Conservation (phyloP, 2,113 vertebrate genomes). For the Microtus montanus region DNA sequence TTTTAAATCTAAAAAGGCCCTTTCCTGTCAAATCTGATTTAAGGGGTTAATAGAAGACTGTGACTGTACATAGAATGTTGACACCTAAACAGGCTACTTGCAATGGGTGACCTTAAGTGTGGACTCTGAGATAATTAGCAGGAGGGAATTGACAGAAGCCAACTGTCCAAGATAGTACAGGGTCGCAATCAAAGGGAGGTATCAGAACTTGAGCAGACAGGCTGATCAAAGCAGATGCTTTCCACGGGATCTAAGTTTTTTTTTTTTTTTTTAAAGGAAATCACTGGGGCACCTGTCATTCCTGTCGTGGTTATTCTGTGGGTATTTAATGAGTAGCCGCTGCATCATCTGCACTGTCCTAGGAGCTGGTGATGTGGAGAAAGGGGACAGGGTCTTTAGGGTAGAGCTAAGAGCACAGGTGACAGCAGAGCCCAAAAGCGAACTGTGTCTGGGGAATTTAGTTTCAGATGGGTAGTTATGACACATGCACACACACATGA, state of each 20-base stretch:
- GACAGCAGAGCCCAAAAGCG: neutral
- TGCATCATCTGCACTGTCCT: neutral
- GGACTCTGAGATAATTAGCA: constrained; percentile 64
- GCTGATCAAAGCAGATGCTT: constrained; percentile 51
- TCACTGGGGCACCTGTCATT: neutral
- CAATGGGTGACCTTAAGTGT: constrained; percentile 55
- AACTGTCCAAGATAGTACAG: constrained; percentile 38
- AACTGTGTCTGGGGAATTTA: neutral
- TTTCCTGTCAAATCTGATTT: constrained; percentile 69
- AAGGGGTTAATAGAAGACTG: constrained; percentile 45
- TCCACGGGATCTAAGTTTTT: neutral
- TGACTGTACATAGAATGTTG: constrained; percentile 49
- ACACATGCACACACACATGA: neutral
- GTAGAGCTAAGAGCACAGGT: neutral
- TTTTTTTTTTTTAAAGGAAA: constrained; percentile 50
- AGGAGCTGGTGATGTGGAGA: neutral
- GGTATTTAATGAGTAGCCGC: neutral
- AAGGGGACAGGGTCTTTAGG: neutral
- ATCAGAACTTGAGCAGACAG: constrained; percentile 48
- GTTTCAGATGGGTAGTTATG: neutral
- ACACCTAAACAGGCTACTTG: constrained; percentile 41
- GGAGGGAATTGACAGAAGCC: constrained; percentile 65
- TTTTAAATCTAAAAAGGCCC: constrained; percentile 67
- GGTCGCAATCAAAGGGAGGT: constrained; percentile 45
- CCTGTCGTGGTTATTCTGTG: neutral